Evolutionary conservation across 2,797 vertebrate genomes (phyloP), one percentile per base, ranked within the genome.

Genomic region (Spheniscus humboldti): DNA sequence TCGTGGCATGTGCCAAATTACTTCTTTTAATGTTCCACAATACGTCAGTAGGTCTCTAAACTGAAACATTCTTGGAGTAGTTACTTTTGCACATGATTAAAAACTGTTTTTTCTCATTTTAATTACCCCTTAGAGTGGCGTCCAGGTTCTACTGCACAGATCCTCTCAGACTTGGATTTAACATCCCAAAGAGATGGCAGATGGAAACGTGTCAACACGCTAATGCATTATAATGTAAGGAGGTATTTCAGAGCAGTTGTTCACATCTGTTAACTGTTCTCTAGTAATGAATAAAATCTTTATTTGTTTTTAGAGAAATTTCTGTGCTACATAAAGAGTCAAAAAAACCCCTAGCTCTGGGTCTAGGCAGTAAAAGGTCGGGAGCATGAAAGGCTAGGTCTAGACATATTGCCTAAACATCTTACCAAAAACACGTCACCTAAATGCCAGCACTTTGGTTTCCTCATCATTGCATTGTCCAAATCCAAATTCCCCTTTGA

Each of bases 181-280:
- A 99, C 99, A 18, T 99, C 99, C 27, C 99, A 99, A 97, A 99
- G 98, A 92, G 99, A 99, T 48, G 99, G 99, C 97, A 98, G 99
- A 87, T 99, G 99, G 99, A 99, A 97, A 86, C 99, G 98, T 52
- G 98, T 99, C 98, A 99, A 99, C 98, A 99, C 99, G 3, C 98
- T 99, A 90, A 99, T 99, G 85, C 99, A 99, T 97, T 99, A 99
- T 96, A 99, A 99, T 1, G 99, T 99, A 98, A 99, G 99, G 60
- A 95, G 92, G 41, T 68, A 50, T 91, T 96, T 95, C 73, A 85
- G 66, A 96, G 88, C n/a, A 28, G 11, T 83, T 94, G 55, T 85
- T 96, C 0, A 0, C 48, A 50, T 79, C 55, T 95, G 41, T 93
- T 96, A 55, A 53, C 72, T 90, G 57, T 80, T 94, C 66, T 77